These are phyloP conservation scores for Edolisoma coerulescens DNA, from an alignment of 2,113 vertebrate genomes.

Conservation along the genomic window DNA sequence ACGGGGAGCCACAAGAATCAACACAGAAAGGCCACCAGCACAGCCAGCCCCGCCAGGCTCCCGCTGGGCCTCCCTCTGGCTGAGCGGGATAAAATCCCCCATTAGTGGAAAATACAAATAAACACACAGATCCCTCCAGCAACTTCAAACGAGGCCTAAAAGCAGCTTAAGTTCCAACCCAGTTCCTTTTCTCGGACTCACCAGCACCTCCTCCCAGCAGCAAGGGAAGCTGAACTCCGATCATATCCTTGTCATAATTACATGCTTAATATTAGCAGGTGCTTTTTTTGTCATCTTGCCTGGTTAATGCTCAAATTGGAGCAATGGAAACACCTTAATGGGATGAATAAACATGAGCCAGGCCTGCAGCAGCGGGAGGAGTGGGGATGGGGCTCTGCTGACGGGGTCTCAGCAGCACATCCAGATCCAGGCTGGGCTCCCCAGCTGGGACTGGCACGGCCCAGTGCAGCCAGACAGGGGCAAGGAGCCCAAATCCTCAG, in stretches of 20 bases:
- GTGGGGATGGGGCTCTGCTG: background rate
- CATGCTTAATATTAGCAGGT: background rate
- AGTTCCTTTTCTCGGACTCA: background rate
- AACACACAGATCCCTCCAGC: background rate
- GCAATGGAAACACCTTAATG: background rate
- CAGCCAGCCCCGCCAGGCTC: background rate
- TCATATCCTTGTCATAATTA: background rate
- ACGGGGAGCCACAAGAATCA: background rate
- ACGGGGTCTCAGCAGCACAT: accelerated
- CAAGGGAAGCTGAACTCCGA: background rate
- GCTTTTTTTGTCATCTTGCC: background rate
- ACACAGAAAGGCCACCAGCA: background rate
- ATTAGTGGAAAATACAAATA: background rate
- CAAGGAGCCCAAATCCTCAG: background rate
- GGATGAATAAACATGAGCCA: background rate
- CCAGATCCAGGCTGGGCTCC: background rate
- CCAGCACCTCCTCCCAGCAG: background rate
- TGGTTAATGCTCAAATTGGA: background rate
- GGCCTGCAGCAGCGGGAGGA: background rate
- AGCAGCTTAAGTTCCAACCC: background rate
- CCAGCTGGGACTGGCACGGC: background rate
- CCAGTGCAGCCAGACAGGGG: too few species aligned
- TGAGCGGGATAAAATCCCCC: background rate
- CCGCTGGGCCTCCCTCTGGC: background rate
- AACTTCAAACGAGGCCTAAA: background rate